Evolutionary conservation across 2,888 invertebrate species (phyloP).

Genomic region (Diadegma fenestrale): DNA sequence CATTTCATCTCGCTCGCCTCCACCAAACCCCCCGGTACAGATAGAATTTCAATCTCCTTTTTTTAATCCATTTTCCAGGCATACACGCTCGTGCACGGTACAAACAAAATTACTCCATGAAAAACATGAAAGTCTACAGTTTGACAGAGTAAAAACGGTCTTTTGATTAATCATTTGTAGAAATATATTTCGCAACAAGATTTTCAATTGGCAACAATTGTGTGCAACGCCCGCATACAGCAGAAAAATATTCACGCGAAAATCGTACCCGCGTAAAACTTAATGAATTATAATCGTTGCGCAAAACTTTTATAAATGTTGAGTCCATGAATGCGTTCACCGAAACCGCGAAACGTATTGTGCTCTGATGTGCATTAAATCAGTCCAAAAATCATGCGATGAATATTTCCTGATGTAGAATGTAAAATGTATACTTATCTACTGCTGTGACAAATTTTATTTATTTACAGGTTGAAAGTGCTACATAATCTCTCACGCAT

Average conservation of each 20-base stretch:
- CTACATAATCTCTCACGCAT: constrained; percentile 28
- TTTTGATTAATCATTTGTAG: not conserved
- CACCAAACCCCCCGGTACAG: not conserved
- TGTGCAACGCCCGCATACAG: not conserved
- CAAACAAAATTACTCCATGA: not conserved
- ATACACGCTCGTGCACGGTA: not conserved
- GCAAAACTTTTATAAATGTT: not conserved
- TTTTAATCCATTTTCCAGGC: constrained; percentile 1
- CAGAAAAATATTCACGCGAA: not conserved
- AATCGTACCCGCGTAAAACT: not conserved
- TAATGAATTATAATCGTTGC: not conserved
- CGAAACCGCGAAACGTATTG: not conserved
- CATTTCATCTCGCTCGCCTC: constrained; percentile 28
- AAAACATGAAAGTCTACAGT: not conserved
- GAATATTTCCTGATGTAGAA: not conserved
- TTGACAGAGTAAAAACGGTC: not conserved
- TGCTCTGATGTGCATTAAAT: constrained; percentile 19
- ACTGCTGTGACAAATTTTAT: not conserved
- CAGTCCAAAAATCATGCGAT: constrained; percentile 13
- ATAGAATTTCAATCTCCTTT: not conserved
- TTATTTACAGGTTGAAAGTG: constrained; percentile 1
- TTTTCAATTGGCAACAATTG: not conserved
- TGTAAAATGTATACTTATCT: not conserved
- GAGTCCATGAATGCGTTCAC: not conserved
- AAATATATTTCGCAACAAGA: not conserved